A percentile compares a stretch with the other conserved stretches of the same genome.
phyloP scores from a whole-genome alignment of 2,113 vertebrate species.

The Hippocampus mohnikei region DNA sequence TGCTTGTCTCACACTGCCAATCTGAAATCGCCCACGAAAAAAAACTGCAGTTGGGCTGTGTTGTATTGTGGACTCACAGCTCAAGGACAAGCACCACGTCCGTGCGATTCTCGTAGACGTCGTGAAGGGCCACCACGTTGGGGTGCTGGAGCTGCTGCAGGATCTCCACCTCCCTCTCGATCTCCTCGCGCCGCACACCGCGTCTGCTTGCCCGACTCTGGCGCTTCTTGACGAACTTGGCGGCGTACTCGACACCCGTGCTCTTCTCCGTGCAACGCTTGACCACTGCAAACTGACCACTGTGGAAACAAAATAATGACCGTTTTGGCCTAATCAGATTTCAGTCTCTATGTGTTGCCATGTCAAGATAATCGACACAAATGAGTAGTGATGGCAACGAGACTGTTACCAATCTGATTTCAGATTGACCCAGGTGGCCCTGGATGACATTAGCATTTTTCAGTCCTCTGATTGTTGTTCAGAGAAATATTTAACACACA shows the following conservation, averaged over 20 bases:
- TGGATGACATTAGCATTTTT: no score
- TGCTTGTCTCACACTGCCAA: no score
- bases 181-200: slow-evolving; percentile 86
- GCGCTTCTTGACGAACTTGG: slow-evolving; percentile 96
- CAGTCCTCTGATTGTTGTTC: no score
- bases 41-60: background rate
- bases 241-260: slow-evolving; percentile 79
- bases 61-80: slow-evolving; percentile 78
- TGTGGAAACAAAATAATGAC: slow-evolving; percentile 54
- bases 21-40: background rate
- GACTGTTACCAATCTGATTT: no score
- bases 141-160: slow-evolving; percentile 85
- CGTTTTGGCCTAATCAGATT: no score
- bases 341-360: background rate
- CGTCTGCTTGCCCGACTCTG: slow-evolving; percentile 84
- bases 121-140: slow-evolving; percentile 86
- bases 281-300: slow-evolving; percentile 96
- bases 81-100: slow-evolving; percentile 95
- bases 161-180: slow-evolving; percentile 89
- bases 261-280: slow-evolving; percentile 85
- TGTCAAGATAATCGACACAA: no score
- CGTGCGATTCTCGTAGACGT: slow-evolving; percentile 91
- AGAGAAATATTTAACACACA: no score
- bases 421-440: no score
- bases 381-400: no score